Conservation (phyloP, 2,113 vertebrate genomes). For the Nanorana parkeri region DNA sequence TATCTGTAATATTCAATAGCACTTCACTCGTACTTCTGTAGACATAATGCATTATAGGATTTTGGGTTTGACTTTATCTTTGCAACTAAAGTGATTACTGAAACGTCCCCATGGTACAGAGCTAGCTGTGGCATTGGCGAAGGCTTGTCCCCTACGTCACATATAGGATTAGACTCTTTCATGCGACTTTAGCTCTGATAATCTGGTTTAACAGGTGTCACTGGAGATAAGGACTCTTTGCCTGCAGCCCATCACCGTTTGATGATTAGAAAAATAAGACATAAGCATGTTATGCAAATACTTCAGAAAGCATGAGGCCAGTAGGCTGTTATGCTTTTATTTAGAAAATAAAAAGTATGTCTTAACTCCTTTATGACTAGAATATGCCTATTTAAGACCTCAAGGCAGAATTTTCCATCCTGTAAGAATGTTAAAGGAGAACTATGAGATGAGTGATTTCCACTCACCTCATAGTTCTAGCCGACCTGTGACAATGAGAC, state of each 20-base stretch:
- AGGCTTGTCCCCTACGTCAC: conserved; percentile 14
- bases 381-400: too few relatives aligned
- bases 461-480: too few relatives aligned
- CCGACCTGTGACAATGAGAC: too few relatives aligned
- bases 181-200: conserved; percentile 45
- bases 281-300: conserved; percentile 4
- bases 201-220: conserved; percentile 52
- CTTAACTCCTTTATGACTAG: too few relatives aligned
- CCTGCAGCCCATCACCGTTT: background rate
- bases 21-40: background rate
- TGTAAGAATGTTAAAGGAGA: too few relatives aligned
- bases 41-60: conserved; percentile 12
- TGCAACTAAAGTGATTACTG: background rate
- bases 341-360: too few relatives aligned
- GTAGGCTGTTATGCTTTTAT: too few relatives aligned
- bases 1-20: background rate
- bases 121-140: background rate
- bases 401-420: too few relatives aligned
- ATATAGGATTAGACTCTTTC: conserved; percentile 37
- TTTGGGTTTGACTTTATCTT: conserved; percentile 13
- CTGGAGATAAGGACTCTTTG: conserved; percentile 9
- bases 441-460: too few relatives aligned
- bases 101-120: background rate
- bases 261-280: background rate
- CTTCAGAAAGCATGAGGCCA: too few relatives aligned